These are phyloP conservation scores for Neosilurus hyrtlii DNA, from an alignment of 2,797 vertebrate species.

Conservation along the genomic window DNA sequence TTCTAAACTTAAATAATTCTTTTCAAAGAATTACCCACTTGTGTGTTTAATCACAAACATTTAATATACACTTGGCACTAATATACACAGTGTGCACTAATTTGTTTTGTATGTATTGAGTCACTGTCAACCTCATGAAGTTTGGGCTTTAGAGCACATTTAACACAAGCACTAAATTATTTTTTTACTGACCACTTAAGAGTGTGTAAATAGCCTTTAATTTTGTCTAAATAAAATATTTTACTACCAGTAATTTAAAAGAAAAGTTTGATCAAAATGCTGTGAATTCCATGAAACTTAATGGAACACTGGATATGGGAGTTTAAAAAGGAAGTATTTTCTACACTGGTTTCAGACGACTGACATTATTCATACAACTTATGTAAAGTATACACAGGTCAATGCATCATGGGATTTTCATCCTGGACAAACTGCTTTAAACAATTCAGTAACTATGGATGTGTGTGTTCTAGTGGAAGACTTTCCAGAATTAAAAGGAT, in stretches of 20 bases:
- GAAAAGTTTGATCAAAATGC: not conserved
- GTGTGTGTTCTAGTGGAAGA: not conserved
- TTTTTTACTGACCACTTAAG: not conserved
- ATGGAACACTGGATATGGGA: not conserved
- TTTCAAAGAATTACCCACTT: slow-evolving; percentile 8
- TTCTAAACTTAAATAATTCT: not conserved
- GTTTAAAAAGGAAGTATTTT: not conserved
- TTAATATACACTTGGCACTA: not conserved
- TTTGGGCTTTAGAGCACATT: not conserved
- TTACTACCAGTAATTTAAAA: not conserved
- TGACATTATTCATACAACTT: too few species aligned
- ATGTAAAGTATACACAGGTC: not conserved
- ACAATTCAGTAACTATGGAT: not conserved
- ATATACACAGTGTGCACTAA: not conserved
- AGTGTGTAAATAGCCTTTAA: not conserved
- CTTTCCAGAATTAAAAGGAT: not conserved
- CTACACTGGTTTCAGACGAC: too few species aligned
- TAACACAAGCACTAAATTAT: not conserved
- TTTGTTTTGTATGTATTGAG: slow-evolving; percentile 15
- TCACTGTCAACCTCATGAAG: not conserved
- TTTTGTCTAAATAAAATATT: slow-evolving; percentile 17
- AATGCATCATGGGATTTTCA: not conserved
- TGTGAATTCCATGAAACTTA: not conserved
- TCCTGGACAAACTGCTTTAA: not conserved
- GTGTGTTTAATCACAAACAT: not conserved